Base-by-base conservation (phyloP, 2,797 vertebrate species). In the Hoplostethus mediterraneus region DNA sequence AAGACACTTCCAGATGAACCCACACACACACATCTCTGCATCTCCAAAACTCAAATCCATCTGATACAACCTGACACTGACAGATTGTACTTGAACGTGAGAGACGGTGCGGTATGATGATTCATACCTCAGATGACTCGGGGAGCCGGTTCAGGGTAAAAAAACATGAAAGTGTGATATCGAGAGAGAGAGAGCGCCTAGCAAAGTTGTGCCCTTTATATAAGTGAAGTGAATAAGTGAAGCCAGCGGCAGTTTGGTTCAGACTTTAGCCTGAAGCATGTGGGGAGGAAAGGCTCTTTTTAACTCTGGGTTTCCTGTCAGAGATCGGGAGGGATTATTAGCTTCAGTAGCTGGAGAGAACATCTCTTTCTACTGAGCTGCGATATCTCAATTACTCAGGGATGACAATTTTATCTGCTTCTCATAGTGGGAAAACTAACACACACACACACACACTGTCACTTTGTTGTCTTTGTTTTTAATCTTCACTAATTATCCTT, bases 351-450 rank as follows among this genome's bases (percentile, higher is more conserved):
- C 77, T 28, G 31, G 53, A 57, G 49, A 68, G 40, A 57, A 73
- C 17, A 52, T 60, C 55, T 67, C 40, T 67, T 49, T 80, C 59
- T 67, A 59, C 70, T 40, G 63, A 68, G 73, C 67, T 65, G 57
- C 70, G 54, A 78, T 44, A 31, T 79, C 70, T 85, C 67, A 68
- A 33, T 86, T 67, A 77, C 48, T 9, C 63, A 62, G 10, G 52
- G 52, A 4, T 44, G 68, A 67, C 67, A 71, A 49, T 16, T 40
- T 36, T 53, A 17, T 17, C 36, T 59, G 53, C 36, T 21, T 6
- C 17, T 2, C 6, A 8, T 3, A 56, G 30, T 1, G 30, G 16
- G 13, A 56, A 16, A 6, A 16, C 53, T 45, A 7, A 21, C 21
- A 21, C 21, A 21, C 21, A 21, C 21, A 21, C 21, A 21, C 21